Conservation (phyloP, 2,888 invertebrate species). For the Crossocerus cetratus region DNA sequence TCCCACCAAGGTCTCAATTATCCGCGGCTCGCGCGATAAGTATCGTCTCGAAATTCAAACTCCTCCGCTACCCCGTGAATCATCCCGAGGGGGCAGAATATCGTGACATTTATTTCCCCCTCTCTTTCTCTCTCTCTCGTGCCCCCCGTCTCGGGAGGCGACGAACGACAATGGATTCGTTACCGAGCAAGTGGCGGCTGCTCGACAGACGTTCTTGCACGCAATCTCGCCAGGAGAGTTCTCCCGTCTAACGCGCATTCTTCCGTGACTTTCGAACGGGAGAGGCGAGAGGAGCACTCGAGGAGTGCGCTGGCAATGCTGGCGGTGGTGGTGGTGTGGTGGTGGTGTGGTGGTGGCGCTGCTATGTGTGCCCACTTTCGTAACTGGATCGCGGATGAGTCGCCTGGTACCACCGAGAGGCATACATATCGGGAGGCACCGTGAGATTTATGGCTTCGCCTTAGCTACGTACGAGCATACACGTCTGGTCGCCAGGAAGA, state of each 20-base stretch:
- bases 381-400: constrained; percentile 56
- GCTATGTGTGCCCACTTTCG: constrained; percentile 47
- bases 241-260: constrained; percentile 17
- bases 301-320: no score
- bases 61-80: background rate
- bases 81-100: no score
- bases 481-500: constrained; percentile 56
- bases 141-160: background rate
- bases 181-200: background rate
- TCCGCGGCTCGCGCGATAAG: background rate
- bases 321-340: no score
- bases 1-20: background rate
- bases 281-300: background rate
- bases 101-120: constrained; percentile 9
- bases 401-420: constrained; percentile 35
- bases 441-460: constrained; percentile 60
- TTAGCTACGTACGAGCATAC: constrained; percentile 46
- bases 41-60: background rate
- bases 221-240: constrained; percentile 17
- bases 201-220: constrained; percentile 11
- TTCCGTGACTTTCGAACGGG: constrained; percentile 32
- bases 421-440: constrained; percentile 44
- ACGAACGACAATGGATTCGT: constrained; percentile 1
- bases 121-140: background rate
- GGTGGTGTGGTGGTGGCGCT: no score